These are phyloP conservation scores for Portevinia maculata DNA, from an alignment of 2,888 invertebrate species.

Conservation along the genomic window DNA sequence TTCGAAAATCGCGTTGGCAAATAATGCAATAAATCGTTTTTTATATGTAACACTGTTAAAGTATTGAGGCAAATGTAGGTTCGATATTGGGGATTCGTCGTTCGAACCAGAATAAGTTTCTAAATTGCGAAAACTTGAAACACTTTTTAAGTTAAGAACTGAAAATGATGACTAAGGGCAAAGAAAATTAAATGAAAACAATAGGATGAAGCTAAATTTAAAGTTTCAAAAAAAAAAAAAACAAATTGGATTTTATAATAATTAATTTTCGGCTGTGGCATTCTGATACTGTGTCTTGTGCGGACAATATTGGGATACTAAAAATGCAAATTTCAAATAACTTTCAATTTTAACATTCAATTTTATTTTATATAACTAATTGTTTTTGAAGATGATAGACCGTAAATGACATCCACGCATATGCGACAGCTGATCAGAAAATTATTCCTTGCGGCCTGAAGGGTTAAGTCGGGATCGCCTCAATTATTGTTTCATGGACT, in stretches of 20 bases:
- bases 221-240: constrained; percentile 21
- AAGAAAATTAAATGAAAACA: constrained; percentile 28
- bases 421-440: too few relatives aligned
- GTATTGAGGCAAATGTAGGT: constrained; percentile 16
- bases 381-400: too few relatives aligned
- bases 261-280: neutral
- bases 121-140: constrained; percentile 11
- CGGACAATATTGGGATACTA: neutral
- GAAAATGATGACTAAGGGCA: constrained; percentile 19
- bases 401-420: too few relatives aligned
- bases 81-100: constrained; percentile 44
- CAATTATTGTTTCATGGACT: too few relatives aligned
- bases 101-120: neutral
- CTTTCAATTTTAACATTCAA: too few relatives aligned
- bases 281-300: neutral
- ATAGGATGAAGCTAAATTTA: neutral
- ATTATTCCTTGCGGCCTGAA: too few relatives aligned
- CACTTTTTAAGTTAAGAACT: constrained; percentile 36
- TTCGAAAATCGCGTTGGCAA: constrained; percentile 40
- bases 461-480: too few relatives aligned
- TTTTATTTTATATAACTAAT: too few relatives aligned
- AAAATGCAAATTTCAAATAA: neutral
- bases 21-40: constrained; percentile 67
- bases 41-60: constrained; percentile 39
- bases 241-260: constrained; percentile 15